Evolutionary conservation across 2,888 invertebrate species (phyloP), one percentile per base, ranked within the genome.

Genomic region (Ctena decussata): DNA sequence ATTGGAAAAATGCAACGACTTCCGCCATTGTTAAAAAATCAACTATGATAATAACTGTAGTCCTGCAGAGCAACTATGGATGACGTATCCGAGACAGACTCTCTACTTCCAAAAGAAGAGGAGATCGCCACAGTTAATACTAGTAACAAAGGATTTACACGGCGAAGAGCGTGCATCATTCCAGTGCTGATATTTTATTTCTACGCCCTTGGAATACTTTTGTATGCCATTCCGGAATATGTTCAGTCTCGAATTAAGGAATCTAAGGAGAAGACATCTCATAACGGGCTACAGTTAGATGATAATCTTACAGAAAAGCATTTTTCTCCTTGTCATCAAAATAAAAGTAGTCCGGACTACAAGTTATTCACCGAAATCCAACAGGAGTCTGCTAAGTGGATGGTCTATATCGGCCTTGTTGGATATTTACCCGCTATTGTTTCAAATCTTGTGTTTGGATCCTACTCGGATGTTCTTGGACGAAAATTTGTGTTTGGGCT

Each of bases 401-500:
- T 53, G 0, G 75, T 86, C n/a, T 87, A 87, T 74, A 53, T 75
- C 21, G 46, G 70, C 0, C n/a, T 88, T 0, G 75, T 85, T 5
- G 24, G 69, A 0, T 75, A 57, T 30, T 15, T 82, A 1, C 90
- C 90, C 1, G 84, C 88, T 11, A 60, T 90, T 2, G 80, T 88
- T 46, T 72, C 81, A 24, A 88, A 85, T 39, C 21, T 90, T 1
- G 37, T 90, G 11, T 81, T 81, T 65, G 82, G 82, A 32, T 73
- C 88, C 0, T 86, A 85, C 49, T 84, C 88, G 0, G 90, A 90
- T 32, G 46, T 82, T 24, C 49, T 86, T 46, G 90, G 90, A 41
- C 53, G 90, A 49, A 82, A 75, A 27, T 80, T 84, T 77, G n/a
- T 85, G 24, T 73, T 90, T 11, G 24, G 84, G 15, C 12, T 86